phyloP scores from a whole-genome alignment of 2,888 invertebrate species.

The Morpho helenor region DNA sequence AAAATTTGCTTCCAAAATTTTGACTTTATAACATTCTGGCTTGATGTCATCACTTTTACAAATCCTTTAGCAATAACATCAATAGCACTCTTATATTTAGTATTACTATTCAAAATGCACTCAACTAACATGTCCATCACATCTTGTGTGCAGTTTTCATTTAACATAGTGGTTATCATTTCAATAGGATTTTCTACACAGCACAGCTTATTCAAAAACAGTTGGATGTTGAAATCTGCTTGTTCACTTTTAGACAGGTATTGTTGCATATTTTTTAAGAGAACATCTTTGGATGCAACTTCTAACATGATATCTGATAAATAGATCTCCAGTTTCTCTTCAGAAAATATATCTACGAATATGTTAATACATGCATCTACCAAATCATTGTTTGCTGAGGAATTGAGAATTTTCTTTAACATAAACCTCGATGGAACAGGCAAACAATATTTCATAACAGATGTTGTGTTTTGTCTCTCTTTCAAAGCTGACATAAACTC shows the following conservation, averaged over 20 bases:
- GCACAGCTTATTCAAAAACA: conserved; percentile 46
- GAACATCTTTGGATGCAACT: conserved; percentile 57
- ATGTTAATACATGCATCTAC: conserved; percentile 52
- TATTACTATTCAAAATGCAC: conserved; percentile 44
- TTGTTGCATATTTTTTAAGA: conserved; percentile 42
- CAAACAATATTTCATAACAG: conserved; percentile 48
- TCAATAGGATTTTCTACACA: conserved; percentile 35
- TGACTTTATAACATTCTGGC: conserved; percentile 40
- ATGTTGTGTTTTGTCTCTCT: conserved; percentile 38
- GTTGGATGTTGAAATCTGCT: conserved; percentile 48
- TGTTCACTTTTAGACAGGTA: conserved; percentile 47
- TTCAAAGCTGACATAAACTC: conserved; percentile 55
- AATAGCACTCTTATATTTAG: conserved; percentile 27
- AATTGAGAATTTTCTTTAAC: conserved; percentile 57
- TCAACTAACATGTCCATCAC: conserved; percentile 48
- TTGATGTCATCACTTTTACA: conserved; percentile 36
- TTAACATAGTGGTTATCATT: conserved; percentile 38
- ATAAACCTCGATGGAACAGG: conserved; percentile 57
- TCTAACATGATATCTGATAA: conserved; percentile 59
- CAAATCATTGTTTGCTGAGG: conserved; percentile 42
- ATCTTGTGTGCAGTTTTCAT: conserved; percentile 38
- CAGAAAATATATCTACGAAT: conserved; percentile 52
- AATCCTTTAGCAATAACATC: conserved; percentile 39
- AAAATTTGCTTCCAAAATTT: conserved; percentile 56
- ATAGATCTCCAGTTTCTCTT: conserved; percentile 48